phyloP scores from a whole-genome alignment of 2,797 vertebrate species.

The Ispidina lecontei region DNA sequence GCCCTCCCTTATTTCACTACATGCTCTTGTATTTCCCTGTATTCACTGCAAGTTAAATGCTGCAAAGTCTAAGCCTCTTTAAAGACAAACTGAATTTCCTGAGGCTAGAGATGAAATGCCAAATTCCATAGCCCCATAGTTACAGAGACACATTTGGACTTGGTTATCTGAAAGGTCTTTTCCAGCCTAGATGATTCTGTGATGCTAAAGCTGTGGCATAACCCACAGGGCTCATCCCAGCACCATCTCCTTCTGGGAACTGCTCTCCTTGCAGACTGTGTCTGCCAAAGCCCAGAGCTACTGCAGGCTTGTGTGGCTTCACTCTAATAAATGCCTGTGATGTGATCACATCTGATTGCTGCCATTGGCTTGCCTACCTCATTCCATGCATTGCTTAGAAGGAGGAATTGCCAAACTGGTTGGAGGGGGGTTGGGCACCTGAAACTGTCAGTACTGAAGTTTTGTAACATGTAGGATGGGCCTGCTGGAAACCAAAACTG shows the following conservation, averaged over 20 bases:
- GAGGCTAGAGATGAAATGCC: not conserved
- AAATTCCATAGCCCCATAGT: not conserved
- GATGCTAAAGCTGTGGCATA: not conserved
- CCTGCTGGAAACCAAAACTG: not conserved
- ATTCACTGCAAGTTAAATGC: not conserved
- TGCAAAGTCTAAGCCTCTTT: not conserved
- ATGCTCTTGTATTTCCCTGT: not conserved
- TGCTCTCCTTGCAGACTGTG: not conserved
- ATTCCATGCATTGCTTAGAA: not conserved
- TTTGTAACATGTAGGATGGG: not conserved
- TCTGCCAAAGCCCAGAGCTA: not conserved
- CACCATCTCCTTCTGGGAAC: not conserved
- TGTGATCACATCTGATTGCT: not conserved
- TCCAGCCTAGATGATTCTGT: too few species aligned
- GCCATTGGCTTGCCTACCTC: not conserved
- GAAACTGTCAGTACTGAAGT: not conserved
- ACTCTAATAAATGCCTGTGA: not conserved
- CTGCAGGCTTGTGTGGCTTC: not conserved
- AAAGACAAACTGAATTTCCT: not conserved
- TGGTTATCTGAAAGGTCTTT: too few species aligned
- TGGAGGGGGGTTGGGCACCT: not conserved
- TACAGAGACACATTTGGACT: not conserved
- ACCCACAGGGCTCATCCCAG: not conserved
- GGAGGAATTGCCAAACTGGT: not conserved
- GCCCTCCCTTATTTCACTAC: not conserved